Conservation (phyloP, 2,113 vertebrate species). For the Pelecanoides urinatrix region DNA sequence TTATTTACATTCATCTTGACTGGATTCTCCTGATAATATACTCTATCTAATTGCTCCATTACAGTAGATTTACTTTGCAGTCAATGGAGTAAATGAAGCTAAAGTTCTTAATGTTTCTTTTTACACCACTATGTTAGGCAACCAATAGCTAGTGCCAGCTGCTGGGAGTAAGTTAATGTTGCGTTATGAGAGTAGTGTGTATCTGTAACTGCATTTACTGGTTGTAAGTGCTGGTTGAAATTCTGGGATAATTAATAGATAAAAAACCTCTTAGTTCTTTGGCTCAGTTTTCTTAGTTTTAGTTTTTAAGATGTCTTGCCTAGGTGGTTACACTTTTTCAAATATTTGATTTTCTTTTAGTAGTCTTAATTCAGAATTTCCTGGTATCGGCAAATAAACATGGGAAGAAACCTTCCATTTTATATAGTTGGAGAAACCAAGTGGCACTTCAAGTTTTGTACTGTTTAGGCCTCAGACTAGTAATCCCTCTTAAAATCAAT, state of each 20-base stretch:
- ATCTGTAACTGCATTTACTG: neutral
- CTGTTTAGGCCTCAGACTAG: neutral
- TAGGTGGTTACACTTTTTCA: neutral
- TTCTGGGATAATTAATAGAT: neutral
- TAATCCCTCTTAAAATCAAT: neutral
- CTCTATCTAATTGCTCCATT: too few species aligned
- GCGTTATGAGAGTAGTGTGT: neutral
- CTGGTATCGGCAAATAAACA: neutral
- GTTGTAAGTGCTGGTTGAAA: neutral
- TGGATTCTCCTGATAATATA: neutral
- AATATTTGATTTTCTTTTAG: neutral
- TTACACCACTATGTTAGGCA: neutral
- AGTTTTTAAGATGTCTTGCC: neutral
- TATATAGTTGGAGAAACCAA: neutral
- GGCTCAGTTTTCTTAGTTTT: neutral
- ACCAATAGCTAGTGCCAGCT: neutral
- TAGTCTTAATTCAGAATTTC: neutral
- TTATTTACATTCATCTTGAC: neutral
- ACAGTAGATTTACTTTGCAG: neutral
- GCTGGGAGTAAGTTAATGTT: neutral
- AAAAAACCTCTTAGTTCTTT: neutral
- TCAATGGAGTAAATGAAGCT: neutral
- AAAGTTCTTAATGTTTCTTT: neutral
- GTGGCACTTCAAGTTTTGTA: neutral
- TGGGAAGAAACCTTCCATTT: neutral